phyloP scores from a whole-genome alignment of 2,797 vertebrate species.

The Phaenicophaeus curvirostris region DNA sequence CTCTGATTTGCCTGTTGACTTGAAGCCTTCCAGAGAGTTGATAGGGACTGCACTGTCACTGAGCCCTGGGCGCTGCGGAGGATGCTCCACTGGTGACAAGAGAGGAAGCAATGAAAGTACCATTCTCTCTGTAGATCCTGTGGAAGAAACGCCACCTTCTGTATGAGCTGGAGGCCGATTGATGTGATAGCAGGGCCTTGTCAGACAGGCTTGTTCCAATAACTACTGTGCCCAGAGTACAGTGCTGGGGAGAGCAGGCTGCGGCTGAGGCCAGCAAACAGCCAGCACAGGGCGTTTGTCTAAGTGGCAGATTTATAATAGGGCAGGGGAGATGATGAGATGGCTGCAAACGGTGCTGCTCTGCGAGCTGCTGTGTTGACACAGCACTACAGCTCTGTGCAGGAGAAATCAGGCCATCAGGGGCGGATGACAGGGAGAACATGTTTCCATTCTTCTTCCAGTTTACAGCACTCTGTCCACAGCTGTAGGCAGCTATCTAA shows the following conservation, averaged over 20 bases:
- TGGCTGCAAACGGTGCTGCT: not conserved
- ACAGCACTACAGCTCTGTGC: too few relatives aligned
- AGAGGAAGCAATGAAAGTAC: not conserved
- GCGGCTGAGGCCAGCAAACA: not conserved
- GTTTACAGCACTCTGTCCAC: not conserved
- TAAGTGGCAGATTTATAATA: not conserved
- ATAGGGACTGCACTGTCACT: not conserved
- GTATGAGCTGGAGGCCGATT: not conserved
- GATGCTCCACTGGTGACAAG: not conserved
- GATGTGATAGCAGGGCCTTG: not conserved
- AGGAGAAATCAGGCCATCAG: not conserved
- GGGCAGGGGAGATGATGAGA: not conserved
- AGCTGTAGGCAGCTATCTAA: not conserved
- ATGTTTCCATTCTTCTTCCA: not conserved
- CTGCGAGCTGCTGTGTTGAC: too few relatives aligned
- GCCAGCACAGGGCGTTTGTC: not conserved
- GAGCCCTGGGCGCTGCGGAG: not conserved
- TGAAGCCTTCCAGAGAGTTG: not conserved
- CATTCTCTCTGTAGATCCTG: not conserved
- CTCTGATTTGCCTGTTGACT: not conserved
- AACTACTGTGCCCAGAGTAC: not conserved
- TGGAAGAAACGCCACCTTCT: not conserved
- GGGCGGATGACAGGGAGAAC: not conserved
- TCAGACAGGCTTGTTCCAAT: not conserved
- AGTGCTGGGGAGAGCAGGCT: not conserved